Evolutionary conservation across 2,113 vertebrate genomes (phyloP).

Genomic region (Corythornis vintsioides): DNA sequence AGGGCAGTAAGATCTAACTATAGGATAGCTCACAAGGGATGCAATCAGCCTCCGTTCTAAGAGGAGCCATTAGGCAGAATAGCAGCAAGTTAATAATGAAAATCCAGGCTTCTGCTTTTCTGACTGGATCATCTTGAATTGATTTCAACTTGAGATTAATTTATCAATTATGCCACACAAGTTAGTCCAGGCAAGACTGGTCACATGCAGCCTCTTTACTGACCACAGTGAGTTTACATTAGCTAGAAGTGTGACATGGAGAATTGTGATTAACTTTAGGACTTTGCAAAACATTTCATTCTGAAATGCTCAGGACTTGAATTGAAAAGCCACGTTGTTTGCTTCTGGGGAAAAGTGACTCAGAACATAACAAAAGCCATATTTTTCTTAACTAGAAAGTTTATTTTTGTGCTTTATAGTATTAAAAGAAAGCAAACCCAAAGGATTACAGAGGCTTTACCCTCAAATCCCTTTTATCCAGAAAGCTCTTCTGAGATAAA

Average conservation of each 20-base stretch:
- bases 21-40: background rate
- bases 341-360: conserved; percentile 59
- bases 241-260: background rate
- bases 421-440: conserved; percentile 59
- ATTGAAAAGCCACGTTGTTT: conserved; percentile 61
- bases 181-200: background rate
- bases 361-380: conserved; percentile 65
- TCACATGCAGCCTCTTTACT: background rate
- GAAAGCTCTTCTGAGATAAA: conserved; percentile 26
- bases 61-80: background rate
- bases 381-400: conserved; percentile 64
- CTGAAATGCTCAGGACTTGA: conserved; percentile 25
- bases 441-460: conserved; percentile 50
- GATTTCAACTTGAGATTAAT: background rate
- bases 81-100: background rate
- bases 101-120: background rate
- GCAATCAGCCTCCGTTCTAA: background rate
- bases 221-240: background rate
- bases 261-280: conserved; percentile 13
- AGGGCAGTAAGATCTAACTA: background rate
- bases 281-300: conserved; percentile 29
- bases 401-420: conserved; percentile 54
- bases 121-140: background rate
- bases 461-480: conserved; percentile 57
- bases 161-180: background rate